phyloP scores from a whole-genome alignment of 2,797 vertebrate species.

The Hyperoplus immaculatus region DNA sequence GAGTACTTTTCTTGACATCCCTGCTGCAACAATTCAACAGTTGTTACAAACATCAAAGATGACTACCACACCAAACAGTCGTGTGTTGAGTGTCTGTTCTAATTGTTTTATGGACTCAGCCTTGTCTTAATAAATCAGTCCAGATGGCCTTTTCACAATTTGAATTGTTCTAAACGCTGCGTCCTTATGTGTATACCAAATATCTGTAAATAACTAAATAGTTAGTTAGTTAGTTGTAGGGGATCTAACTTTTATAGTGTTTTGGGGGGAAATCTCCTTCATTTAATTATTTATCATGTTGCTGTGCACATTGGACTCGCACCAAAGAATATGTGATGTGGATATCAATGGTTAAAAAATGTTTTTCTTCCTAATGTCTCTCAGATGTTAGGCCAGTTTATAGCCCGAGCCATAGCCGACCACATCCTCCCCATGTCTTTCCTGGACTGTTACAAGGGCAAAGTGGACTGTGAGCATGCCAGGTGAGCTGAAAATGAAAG shows the following conservation, averaged over 20 bases:
- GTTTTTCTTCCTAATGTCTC: background rate
- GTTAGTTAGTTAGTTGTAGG: background rate
- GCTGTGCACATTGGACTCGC: background rate
- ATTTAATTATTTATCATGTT: background rate
- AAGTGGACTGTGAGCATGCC: slow-evolving; percentile 90
- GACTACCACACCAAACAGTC: background rate
- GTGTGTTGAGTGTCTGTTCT: background rate
- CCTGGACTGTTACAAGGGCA: slow-evolving; percentile 90
- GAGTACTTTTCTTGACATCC: background rate
- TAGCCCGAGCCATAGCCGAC: slow-evolving; percentile 91
- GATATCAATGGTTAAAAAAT: background rate
- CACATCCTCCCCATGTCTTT: slow-evolving; percentile 90
- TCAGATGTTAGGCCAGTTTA: slow-evolving; percentile 94
- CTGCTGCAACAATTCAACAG: background rate
- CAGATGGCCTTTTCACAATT: background rate
- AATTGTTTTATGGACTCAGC: background rate
- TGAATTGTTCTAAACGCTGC: background rate
- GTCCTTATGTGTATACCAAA: background rate
- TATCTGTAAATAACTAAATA: too few species aligned
- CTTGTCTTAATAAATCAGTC: background rate
- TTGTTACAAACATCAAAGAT: background rate
- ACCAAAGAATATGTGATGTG: background rate
- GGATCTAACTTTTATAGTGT: background rate
- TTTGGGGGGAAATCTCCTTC: background rate
- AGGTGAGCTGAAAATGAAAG: slow-evolving; percentile 77